These are phyloP conservation scores for Prosopocoilus inquinatus DNA, from an alignment of 2,888 invertebrate genomes.

Conservation along the genomic window DNA sequence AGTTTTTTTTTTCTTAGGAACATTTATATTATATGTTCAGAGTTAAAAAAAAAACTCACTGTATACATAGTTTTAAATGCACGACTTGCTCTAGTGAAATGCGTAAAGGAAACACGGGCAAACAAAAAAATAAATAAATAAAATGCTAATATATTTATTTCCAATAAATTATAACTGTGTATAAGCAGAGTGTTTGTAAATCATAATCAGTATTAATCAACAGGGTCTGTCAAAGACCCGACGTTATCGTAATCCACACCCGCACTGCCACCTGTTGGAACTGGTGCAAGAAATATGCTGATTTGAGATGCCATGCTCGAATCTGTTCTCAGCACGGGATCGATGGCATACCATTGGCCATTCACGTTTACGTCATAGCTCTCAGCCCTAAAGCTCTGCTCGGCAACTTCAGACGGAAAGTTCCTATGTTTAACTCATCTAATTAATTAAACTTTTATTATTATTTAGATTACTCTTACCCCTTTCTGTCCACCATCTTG, in stretches of 20 bases:
- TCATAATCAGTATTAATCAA: no score
- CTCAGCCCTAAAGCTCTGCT: conserved; percentile 16
- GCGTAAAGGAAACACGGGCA: no score
- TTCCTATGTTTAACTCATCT: conserved; percentile 1
- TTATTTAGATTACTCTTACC: conserved; percentile 18
- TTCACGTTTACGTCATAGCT: conserved; percentile 61
- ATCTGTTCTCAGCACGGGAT: conserved; percentile 53
- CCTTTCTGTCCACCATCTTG: conserved; percentile 12
- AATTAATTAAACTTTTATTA: neutral
- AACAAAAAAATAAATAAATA: no score
- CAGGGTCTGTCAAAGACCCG: conserved; percentile 66
- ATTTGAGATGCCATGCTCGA: conserved; percentile 54
- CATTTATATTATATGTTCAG: no score
- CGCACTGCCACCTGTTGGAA: conserved; percentile 65
- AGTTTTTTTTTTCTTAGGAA: no score
- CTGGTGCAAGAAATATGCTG: conserved; percentile 61
- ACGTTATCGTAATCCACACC: conserved; percentile 53
- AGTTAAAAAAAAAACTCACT: no score
- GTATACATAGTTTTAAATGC: no score
- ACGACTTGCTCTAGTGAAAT: no score
- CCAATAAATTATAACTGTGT: no score
- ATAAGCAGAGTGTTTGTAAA: no score
- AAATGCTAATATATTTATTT: no score
- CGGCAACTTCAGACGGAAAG: conserved; percentile 21
- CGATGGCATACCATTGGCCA: conserved; percentile 47